Conservation (phyloP, 1,140 invertebrate genomes). For the Hylaeus anthracinus region DNA sequence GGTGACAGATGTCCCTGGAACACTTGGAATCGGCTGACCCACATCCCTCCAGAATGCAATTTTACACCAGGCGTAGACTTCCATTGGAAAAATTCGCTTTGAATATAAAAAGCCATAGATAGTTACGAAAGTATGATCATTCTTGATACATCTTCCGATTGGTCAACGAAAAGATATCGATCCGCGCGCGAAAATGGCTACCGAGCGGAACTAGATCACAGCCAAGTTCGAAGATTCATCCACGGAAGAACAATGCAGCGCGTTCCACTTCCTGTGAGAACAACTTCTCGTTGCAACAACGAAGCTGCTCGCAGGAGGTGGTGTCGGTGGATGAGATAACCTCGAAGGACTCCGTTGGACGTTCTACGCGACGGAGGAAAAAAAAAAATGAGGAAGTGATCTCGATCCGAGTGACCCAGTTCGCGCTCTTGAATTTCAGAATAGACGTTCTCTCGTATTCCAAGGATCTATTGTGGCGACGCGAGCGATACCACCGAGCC, state of each 20-base stretch:
- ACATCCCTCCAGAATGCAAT: constrained; percentile 10
- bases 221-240: constrained; percentile 24
- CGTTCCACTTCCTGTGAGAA: constrained; percentile 33
- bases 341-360: constrained; percentile 30
- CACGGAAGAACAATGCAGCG: constrained; percentile 3
- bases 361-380: background rate
- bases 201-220: background rate
- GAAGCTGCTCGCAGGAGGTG: constrained; percentile 17
- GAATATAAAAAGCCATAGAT: too few species aligned
- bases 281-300: constrained; percentile 25
- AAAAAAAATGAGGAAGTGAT: constrained; percentile 40
- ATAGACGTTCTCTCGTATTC: constrained; percentile 36
- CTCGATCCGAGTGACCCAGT: constrained; percentile 36
- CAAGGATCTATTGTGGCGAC: constrained; percentile 19
- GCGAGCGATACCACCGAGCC: constrained; percentile 9
- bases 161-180: too few species aligned
- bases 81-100: too few species aligned
- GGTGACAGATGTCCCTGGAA: constrained; percentile 40
- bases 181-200: too few species aligned
- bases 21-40: constrained; percentile 33
- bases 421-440: constrained; percentile 47
- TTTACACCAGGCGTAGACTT: background rate
- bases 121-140: too few species aligned
- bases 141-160: too few species aligned
- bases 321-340: constrained; percentile 21